Percentiles rank a stretch among this genome's conserved stretches.
Conservation (phyloP, 1,140 invertebrate genomes). For the Trichomalopsis sarcophagae region DNA sequence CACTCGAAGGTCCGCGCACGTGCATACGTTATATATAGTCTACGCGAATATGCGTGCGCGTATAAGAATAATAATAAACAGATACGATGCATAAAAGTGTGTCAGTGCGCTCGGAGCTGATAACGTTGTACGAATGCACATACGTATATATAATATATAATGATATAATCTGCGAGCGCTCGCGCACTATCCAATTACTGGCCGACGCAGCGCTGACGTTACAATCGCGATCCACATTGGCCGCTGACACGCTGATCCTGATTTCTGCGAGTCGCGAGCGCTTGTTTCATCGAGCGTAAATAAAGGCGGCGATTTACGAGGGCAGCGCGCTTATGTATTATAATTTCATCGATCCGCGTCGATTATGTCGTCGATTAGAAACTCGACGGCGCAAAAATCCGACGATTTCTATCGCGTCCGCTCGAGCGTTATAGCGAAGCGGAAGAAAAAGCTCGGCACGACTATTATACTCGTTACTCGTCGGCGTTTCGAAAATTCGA, state of each 20-base stretch:
- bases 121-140: too few species aligned
- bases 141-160: neutral
- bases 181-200: neutral
- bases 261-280: neutral
- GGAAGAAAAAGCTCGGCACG: too few species aligned
- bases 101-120: neutral
- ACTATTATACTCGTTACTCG: neutral
- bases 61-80: conserved; percentile 1
- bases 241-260: neutral
- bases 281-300: neutral
- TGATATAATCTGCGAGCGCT: neutral
- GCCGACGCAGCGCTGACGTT: neutral
- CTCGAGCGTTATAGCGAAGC: neutral
- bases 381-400: neutral
- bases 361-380: neutral
- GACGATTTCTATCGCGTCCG: neutral
- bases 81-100: neutral
- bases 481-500: neutral
- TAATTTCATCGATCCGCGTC: neutral
- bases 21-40: too few species aligned
- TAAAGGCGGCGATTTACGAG: neutral
- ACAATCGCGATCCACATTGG: neutral
- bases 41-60: neutral
- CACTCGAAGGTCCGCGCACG: neutral
- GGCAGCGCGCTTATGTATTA: neutral